Evolutionary conservation across 1,140 invertebrate genomes (phyloP).

Genomic region (Bathynomus jamesi): DNA sequence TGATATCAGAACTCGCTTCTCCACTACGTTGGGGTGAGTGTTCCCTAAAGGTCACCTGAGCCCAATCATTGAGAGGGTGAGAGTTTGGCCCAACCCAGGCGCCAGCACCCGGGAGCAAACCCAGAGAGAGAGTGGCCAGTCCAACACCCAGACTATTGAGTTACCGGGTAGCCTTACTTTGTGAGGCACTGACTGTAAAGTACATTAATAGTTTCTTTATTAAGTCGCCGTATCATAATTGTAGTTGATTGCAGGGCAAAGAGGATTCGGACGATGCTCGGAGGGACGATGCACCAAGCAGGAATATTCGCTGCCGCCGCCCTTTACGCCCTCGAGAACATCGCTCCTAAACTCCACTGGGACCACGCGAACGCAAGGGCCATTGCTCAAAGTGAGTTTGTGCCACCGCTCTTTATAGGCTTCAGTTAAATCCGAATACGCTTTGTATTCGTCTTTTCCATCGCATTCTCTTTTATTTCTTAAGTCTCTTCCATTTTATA

Average conservation of each 20-base stretch:
- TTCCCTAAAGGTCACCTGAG: too few relatives aligned
- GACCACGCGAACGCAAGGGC: slow-evolving; percentile 65
- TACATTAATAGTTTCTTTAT: background rate
- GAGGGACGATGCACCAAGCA: slow-evolving; percentile 83
- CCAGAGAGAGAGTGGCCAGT: too few relatives aligned
- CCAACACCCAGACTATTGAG: too few relatives aligned
- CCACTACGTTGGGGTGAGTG: too few relatives aligned
- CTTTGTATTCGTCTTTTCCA: background rate
- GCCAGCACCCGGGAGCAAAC: too few relatives aligned
- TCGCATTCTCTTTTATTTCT: background rate
- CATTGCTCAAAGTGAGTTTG: slow-evolving; percentile 57
- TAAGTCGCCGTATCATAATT: background rate
- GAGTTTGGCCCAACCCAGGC: too few relatives aligned
- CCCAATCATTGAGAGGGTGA: background rate
- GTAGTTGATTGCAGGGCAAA: slow-evolving; percentile 56
- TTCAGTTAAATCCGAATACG: background rate
- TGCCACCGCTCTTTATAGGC: background rate
- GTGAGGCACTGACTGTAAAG: slow-evolving; percentile 38
- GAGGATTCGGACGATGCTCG: slow-evolving; percentile 70
- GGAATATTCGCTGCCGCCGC: slow-evolving; percentile 83
- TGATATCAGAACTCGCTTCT: background rate
- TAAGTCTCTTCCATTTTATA: background rate
- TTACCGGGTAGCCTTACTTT: background rate
- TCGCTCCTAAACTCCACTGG: slow-evolving; percentile 56
- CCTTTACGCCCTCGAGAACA: slow-evolving; percentile 66